Evolutionary conservation across 1,140 invertebrate genomes (phyloP).

Genomic region (Sogatella furcifera): DNA sequence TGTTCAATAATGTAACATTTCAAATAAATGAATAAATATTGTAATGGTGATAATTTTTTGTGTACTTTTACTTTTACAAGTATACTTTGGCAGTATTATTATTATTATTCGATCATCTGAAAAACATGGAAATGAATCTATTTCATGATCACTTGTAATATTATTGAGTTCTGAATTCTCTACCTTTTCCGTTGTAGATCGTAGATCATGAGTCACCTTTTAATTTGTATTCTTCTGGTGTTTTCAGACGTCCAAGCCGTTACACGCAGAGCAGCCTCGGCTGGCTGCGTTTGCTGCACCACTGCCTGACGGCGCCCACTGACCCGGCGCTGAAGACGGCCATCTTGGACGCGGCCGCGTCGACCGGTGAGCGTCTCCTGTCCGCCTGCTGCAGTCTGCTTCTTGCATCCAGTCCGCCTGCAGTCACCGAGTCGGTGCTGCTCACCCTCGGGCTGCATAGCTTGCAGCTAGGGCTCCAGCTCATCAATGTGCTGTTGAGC

Average conservation of each 20-base stretch:
- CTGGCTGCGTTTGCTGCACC: slow-evolving; percentile 56
- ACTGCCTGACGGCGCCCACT: slow-evolving; percentile 45
- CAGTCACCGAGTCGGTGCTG: slow-evolving; percentile 48
- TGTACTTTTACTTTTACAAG: too few relatives aligned
- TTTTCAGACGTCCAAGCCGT: not conserved
- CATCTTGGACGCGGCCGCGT: slow-evolving; percentile 35
- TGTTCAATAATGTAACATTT: too few relatives aligned
- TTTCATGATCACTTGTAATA: too few relatives aligned
- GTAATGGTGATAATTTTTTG: too few relatives aligned
- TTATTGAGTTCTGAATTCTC: too few relatives aligned
- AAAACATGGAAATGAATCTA: too few relatives aligned
- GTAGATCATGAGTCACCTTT: not conserved
- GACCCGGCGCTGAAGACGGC: slow-evolving; percentile 26
- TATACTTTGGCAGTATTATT: too few relatives aligned
- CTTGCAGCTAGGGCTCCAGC: slow-evolving; percentile 41
- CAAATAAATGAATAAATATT: too few relatives aligned
- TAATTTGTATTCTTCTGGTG: not conserved
- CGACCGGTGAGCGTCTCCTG: slow-evolving; percentile 55
- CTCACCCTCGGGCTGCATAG: slow-evolving; percentile 48
- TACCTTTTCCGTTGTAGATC: too few relatives aligned
- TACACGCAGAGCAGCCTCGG: slow-evolving; percentile 38
- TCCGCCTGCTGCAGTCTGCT: slow-evolving; percentile 58
- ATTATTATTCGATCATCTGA: too few relatives aligned
- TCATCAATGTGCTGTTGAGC: slow-evolving; percentile 46
- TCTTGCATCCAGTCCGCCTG: slow-evolving; percentile 49